Evolutionary conservation across 1,140 invertebrate genomes (phyloP).

Genomic region (Wasmannia auropunctata): DNA sequence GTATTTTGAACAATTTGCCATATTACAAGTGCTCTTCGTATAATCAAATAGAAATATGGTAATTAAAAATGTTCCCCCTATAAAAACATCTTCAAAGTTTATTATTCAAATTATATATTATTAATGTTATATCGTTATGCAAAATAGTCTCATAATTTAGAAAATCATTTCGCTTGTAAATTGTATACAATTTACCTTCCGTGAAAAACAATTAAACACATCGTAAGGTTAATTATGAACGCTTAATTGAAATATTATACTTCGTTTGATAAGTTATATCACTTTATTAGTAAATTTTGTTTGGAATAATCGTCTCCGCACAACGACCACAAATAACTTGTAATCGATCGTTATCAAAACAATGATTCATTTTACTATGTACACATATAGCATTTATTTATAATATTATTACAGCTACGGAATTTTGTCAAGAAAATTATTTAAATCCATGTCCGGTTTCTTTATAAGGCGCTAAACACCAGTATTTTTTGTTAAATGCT

Average conservation of each 20-base stretch:
- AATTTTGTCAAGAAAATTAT: constrained; percentile 12
- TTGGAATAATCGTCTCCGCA: constrained; percentile 43
- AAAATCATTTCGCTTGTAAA: constrained; percentile 15
- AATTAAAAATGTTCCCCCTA: background rate
- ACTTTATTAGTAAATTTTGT: constrained; percentile 63
- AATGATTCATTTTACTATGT: background rate
- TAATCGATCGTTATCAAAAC: constrained; percentile 15
- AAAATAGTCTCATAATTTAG: background rate
- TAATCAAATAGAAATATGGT: constrained; percentile 7
- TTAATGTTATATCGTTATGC: background rate
- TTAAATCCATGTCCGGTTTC: too few relatives aligned
- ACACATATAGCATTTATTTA: background rate
- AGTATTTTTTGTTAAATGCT: too few relatives aligned
- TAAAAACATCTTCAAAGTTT: background rate
- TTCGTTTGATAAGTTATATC: constrained; percentile 59
- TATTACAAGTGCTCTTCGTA: background rate
- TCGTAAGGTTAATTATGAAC: background rate
- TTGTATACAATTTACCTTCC: too few relatives aligned
- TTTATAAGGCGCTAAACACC: too few relatives aligned
- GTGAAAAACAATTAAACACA: background rate
- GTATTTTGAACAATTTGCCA: background rate
- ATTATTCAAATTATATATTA: constrained; percentile 2
- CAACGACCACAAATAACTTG: constrained; percentile 43
- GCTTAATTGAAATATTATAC: constrained; percentile 53
- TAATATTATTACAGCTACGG: too few relatives aligned